Base-by-base conservation (phyloP, 2,888 invertebrate species). In the Aphidius colemani region DNA sequence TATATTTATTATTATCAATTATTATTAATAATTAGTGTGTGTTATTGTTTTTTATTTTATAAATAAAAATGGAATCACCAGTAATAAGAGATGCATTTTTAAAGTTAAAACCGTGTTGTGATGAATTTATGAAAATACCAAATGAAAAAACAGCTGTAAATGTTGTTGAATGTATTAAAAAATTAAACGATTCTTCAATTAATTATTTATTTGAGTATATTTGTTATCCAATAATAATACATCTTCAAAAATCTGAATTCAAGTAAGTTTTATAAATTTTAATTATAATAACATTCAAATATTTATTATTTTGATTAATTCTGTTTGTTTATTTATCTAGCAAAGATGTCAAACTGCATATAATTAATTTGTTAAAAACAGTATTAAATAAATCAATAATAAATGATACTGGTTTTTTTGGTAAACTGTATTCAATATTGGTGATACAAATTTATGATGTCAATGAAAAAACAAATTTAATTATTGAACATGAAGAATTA, bases 401-500 rank as follows among this genome's bases (percentile, higher is more conserved):
- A 10, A 83, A 83, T 49, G 85, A 84, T 64, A 75, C 83, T 30
- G 84, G 85, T 56, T 79, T 86, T 74, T 88, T 87, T 69, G 80
- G 85, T 72, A 86, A 87, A 71, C 79, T 88, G 57, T 88, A 87
- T 73, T 79, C 84, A 0, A 83, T 83, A 9, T 76, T 89, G 3
- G 77, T 89, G 10, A 79, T 83, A 67, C 83, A 88, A 71, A 84
- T 89, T 55, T 88, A 86, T 75, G 86, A 88, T 66, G 83, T 83
- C 64, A 74, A 77, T 3, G 82, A 73, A 64, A 49, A 40, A 6
- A 66, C 60, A 41, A n/a, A 74, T 89, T 90, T 88, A 71, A 84
- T 86, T 51, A 78, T 82, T 10, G 83, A 84, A 6, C 83, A 87
- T 0, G 90, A 91, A 76, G 90, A 91, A 75, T 80, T 89, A 44